Evolutionary conservation across 2,888 invertebrate species (phyloP), one percentile per base, ranked within the genome.

Genomic region (Malachius bipustulatus): DNA sequence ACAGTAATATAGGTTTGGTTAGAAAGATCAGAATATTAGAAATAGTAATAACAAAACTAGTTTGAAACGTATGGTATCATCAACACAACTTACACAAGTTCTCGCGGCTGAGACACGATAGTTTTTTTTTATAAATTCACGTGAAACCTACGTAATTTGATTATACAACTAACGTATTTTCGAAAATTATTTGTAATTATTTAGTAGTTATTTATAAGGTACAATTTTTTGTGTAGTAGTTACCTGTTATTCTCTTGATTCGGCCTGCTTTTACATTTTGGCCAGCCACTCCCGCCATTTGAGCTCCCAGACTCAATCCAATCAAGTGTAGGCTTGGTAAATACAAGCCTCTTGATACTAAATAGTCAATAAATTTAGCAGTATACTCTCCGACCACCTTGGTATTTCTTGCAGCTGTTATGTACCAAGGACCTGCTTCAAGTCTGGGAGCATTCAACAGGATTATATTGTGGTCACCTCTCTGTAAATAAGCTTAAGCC

Each of bases 361-460:
- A 50, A 41, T 70, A 75, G 51, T 75, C 72, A 2, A 76, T 64
- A 47, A 76, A 69, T 45, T 57, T 53, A 0, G 71, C 76, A 0
- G 70, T 66, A 46, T 69, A 71, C 33, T 65, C 59, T 0, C 76
- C 77, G 1, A 75, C 72, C 41, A 70, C 66, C 62, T 69, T 65
- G 0, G 75, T 74, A 55, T 74, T 75, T 45, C 68, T 65, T 1
- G 63, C 57, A 1, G 67, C 66, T 0, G 68, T 70, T 47, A 69
- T 59, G 57, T 77, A 77, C 74, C 75, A 75, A 0, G 75, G 75
- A 0, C 74, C 73, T 0, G 74, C 73, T 43, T 73, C 71, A 29
- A 75, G 55, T 4, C 65, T 57, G 2, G 59, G 64, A 4, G 75
- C 72, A 49, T 74, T 70, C 34, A 75, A 59, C 49, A 74, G 63